These are phyloP conservation scores for Tenualosa ilisha DNA, from an alignment of 2,797 vertebrate species.

Conservation along the genomic window DNA sequence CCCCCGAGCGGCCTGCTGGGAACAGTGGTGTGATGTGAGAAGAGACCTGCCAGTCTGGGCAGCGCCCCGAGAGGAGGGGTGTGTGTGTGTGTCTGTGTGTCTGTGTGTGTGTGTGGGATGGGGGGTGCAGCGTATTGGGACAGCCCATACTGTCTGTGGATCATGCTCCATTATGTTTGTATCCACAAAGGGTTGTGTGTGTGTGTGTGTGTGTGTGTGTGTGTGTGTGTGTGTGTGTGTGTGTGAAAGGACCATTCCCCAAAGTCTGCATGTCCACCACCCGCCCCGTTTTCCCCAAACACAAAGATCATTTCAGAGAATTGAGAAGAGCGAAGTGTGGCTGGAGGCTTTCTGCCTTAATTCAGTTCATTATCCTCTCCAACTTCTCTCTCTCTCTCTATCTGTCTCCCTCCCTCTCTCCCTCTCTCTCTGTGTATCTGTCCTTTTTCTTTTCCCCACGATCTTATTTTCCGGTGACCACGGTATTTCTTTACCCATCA, in stretches of 20 bases:
- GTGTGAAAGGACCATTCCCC: conserved; percentile 69
- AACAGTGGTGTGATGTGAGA: conserved; percentile 78
- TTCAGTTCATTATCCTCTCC: conserved; percentile 59
- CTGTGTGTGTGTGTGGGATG: background rate
- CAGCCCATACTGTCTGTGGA: conserved; percentile 69
- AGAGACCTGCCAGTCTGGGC: conserved; percentile 75
- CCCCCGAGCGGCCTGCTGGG: conserved; percentile 78
- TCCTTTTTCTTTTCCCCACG: background rate
- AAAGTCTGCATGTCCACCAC: conserved; percentile 63
- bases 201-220: background rate
- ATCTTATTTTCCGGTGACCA: background rate
- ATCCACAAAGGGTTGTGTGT: conserved; percentile 49
- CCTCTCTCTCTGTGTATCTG: background rate
- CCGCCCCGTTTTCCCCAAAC: conserved; percentile 18
- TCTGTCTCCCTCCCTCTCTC: background rate
- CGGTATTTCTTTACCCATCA: background rate
- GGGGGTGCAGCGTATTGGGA: conserved; percentile 61
- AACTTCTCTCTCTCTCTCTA: background rate
- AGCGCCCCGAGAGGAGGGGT: conserved; percentile 69
- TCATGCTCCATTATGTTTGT: conserved; percentile 72
- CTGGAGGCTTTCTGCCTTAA: conserved; percentile 56
- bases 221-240: background rate
- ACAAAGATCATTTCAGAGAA: conserved; percentile 58
- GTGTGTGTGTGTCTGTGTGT: background rate
- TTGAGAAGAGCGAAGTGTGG: conserved; percentile 59